Evolutionary conservation across 2,888 invertebrate species (phyloP), one percentile per base, ranked within the genome.

Genomic region (Eurois occulta): DNA sequence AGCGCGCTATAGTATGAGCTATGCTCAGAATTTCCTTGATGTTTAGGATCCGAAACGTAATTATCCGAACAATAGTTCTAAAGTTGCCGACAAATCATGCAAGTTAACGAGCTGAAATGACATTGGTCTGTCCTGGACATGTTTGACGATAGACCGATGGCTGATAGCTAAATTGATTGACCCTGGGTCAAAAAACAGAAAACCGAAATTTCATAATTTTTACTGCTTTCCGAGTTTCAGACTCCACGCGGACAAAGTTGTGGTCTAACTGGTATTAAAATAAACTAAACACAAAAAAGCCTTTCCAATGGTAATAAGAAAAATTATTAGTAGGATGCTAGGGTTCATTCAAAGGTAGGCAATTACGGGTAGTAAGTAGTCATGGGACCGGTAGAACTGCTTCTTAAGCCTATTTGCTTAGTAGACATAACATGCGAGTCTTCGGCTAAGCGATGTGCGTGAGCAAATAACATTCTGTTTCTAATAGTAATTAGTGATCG

Each of bases 361-460:
- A 83, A 86, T 83, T 83, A 83, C 65, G 38, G n/a, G 67, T 24
- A 46, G 55, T 64, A 67, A 72, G 73, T 52, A 72, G 85, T 72
- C 60, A 73, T 18, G 62, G 55, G 76, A 86, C 85, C 86, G 86
- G 85, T 86, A 78, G 70, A 66, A 78, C 85, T 18, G 38, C 84
- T 67, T 86, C 65, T 80, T 70, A 67, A 84, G 38, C n/a, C 13
- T 80, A 84, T 86, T 86, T 84, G 76, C 77, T 84, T 62, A 72
- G 64, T 64, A 52, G 65, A 74, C 58, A 72, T 81, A 52, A 82
- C 70, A 75, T 74, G 48, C 41, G 62, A 70, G 62, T 66, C 43
- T 13, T 52, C 55, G 24, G 52, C 62, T 70, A 60, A 72, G 70
- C 46, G 38, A 78, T 70, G 78, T 32, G 10, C 55, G 38, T 70